Conservation (phyloP, 1,140 invertebrate species). For the Zophobas morio region DNA sequence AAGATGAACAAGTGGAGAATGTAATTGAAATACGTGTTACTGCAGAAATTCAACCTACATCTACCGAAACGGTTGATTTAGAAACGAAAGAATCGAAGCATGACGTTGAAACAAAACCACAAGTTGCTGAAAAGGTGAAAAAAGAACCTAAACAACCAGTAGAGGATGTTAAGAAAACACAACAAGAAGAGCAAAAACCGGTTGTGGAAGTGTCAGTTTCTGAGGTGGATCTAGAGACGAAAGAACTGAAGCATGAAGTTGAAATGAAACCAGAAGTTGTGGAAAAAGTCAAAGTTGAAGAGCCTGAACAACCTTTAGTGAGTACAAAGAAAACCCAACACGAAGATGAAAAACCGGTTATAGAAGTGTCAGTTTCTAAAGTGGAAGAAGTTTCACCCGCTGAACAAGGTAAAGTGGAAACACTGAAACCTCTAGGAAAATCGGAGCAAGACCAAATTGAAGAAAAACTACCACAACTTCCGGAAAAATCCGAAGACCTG, state of each 20-base stretch:
- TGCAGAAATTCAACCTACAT: too few relatives aligned
- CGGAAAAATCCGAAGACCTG: not conserved
- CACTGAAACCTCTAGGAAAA: not conserved
- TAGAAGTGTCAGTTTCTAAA: not conserved
- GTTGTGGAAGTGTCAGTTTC: not conserved
- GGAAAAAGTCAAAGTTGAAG: conserved; percentile 8
- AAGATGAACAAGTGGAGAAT: too few relatives aligned
- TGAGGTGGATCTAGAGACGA: not conserved
- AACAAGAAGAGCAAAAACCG: conserved; percentile 26
- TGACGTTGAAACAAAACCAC: conserved; percentile 47
- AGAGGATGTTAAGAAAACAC: conserved; percentile 55
- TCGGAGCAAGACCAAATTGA: not conserved
- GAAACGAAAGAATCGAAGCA: too few relatives aligned
- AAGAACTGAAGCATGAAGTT: not conserved
- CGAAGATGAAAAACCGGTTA: not conserved
- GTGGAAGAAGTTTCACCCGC: not conserved
- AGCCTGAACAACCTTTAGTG: not conserved
- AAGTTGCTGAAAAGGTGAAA: conserved; percentile 66
- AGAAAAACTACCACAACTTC: not conserved
- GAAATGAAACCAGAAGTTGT: not conserved
- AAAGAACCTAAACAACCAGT: conserved; percentile 66
- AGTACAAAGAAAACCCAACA: too few relatives aligned
- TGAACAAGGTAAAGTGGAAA: conserved; percentile 5
- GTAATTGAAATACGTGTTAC: too few relatives aligned
- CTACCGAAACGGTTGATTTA: too few relatives aligned